These are phyloP conservation scores for Eubasilissa splendida DNA, from an alignment of 2,888 invertebrate genomes.

Conservation along the genomic window DNA sequence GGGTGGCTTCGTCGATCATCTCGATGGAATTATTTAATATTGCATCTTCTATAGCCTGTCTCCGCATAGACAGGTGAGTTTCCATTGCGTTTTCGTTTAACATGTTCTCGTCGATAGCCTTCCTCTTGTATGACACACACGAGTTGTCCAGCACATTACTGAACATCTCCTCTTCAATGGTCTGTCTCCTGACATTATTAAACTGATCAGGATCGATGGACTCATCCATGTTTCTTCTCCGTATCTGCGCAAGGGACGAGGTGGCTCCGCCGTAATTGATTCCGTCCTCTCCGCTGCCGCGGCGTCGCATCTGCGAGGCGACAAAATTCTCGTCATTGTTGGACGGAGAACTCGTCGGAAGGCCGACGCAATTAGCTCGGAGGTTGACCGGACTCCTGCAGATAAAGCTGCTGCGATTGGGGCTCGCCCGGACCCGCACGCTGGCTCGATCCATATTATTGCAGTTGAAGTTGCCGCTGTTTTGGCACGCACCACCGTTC, in stretches of 20 bases:
- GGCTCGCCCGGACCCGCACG: constrained; percentile 47
- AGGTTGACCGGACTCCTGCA: constrained; percentile 37
- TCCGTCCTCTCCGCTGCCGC: constrained; percentile 15
- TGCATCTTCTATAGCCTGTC: constrained; percentile 48
- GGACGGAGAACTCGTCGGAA: constrained; percentile 30
- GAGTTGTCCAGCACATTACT: constrained; percentile 7
- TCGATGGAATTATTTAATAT: constrained; percentile 48
- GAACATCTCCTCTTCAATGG: constrained; percentile 38
- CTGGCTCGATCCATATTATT: constrained; percentile 33
- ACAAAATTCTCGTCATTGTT: not conserved
- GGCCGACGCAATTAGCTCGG: constrained; percentile 45
- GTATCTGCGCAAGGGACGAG: constrained; percentile 32
- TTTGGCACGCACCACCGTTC: constrained; percentile 26
- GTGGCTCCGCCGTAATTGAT: constrained; percentile 30
- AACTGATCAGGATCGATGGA: constrained; percentile 7
- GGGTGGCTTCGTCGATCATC: constrained; percentile 40
- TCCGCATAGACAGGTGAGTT: constrained; percentile 29
- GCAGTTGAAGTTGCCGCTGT: constrained; percentile 14
- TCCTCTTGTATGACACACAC: constrained; percentile 40
- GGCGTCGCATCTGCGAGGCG: constrained; percentile 24
- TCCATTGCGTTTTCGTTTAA: constrained; percentile 33
- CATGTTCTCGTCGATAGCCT: constrained; percentile 44
- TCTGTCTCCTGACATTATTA: constrained; percentile 17
- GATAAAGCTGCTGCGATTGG: constrained; percentile 50
- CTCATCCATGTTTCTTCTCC: constrained; percentile 30